Evolutionary conservation across 2,113 vertebrate genomes (phyloP).

Genomic region (Piprites chloris): DNA sequence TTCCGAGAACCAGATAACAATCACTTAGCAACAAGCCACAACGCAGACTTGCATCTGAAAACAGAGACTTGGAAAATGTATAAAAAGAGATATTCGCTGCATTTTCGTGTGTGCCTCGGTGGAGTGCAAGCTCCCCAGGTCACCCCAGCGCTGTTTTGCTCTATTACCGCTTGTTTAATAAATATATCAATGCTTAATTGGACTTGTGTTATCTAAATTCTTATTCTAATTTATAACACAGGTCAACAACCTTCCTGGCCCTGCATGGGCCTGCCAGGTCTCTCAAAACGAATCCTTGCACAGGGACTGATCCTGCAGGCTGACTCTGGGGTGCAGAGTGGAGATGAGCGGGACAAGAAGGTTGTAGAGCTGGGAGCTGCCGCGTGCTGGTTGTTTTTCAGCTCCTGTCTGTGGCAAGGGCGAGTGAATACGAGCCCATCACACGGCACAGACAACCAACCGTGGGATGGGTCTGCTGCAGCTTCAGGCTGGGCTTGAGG

Average conservation of each 20-base stretch:
- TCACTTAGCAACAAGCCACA: no score
- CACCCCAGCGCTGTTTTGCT: no score
- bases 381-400: not conserved
- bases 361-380: not conserved
- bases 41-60: no score
- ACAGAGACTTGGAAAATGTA: no score
- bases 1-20: no score
- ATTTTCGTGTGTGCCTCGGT: no score
- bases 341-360: accelerated
- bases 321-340: not conserved
- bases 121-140: no score
- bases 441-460: not conserved
- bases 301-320: not conserved
- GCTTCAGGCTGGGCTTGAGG: not conserved
- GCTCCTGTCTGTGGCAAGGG: not conserved
- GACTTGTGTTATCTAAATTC: no score
- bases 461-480: accelerated
- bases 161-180: no score
- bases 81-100: no score
- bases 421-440: accelerated
- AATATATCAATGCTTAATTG: no score
- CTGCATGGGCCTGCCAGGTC: not conserved
- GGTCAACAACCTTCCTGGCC: accelerated
- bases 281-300: accelerated
- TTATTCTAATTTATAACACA: no score